phyloP scores from a whole-genome alignment of 2,113 vertebrate genomes.

The Mustela nigripes region DNA sequence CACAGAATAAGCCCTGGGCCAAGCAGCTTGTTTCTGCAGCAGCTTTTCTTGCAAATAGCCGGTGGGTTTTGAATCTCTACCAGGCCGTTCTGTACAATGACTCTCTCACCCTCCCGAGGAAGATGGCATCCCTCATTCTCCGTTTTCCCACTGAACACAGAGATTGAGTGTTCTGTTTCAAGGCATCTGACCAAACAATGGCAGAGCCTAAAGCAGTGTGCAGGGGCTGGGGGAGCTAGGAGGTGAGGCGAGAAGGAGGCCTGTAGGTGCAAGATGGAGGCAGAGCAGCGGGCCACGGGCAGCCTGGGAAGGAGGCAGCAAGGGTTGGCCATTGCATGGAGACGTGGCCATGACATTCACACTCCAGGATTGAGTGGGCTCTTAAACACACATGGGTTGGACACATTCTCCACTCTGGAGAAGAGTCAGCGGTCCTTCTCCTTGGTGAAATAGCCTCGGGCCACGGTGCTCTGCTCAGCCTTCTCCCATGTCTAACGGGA shows the following conservation, averaged over 20 bases:
- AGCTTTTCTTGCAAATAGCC: neutral
- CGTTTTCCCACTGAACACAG: neutral
- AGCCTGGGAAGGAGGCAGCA: neutral
- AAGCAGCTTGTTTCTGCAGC: neutral
- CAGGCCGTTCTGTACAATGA: neutral
- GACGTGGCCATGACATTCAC: neutral
- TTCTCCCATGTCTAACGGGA: neutral
- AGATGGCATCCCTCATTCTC: neutral
- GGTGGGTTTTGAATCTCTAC: neutral
- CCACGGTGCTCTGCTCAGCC: too few species aligned
- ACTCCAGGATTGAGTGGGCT: neutral
- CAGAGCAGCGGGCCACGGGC: neutral
- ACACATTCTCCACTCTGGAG: neutral
- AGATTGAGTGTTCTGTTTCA: neutral
- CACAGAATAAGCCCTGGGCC: neutral
- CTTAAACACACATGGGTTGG: neutral
- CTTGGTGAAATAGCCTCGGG: neutral
- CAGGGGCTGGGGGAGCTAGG: accelerated
- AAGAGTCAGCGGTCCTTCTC: neutral
- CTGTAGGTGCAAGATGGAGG: too few species aligned
- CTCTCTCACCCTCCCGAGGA: too few species aligned
- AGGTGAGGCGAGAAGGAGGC: neutral
- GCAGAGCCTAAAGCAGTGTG: neutral
- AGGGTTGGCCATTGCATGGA: neutral
- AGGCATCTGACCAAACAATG: neutral